Base-by-base conservation (phyloP, 2,797 vertebrate genomes). In the Myotis pilosus region DNA sequence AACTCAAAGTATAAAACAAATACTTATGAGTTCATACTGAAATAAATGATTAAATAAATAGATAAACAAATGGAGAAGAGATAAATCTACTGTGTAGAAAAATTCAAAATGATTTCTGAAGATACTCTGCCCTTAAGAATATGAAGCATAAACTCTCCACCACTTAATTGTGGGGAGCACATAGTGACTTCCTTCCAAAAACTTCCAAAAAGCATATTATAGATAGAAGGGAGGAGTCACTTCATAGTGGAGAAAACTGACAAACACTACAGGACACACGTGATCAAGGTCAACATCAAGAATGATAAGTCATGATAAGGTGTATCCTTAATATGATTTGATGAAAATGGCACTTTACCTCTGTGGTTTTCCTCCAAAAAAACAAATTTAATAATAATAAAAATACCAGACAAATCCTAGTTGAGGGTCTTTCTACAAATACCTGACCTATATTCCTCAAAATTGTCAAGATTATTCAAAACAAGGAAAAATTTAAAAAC, bases 391-490 rank as follows among this genome's bases (percentile, higher is more conserved):
- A 78, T 75, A 16, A 60, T 23, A 9, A 81, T 25, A 86, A 95
- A 75, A 86, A 6, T 19, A 66, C 30, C 33, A 75, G 22, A 51
- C 23, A 86, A 86, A 51, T 20, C 15, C 13, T 33, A 74, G 8
- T 20, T 79, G n/a, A 62, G 10, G 30, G 28, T 17, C 8, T 83
- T 72, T 76, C 60, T 86, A 55, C 38, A 81, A 95, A 87, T 60
- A 81, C 3, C 36, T 88, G 38, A 55, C 19, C 8, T 30, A 11
- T 53, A 66, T 6, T 84, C 10, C 30, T 64, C 66, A 76, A 79
- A 95, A 94, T 2, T 69, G 10, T 60, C 47, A 76, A 68, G 30
- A 28, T 72, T 12, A 81, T 92, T 23, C 85, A 87, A 92, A 91
- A 33, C 8, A 90, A 91, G 23, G 20, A 81, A 81, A 79, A 25